These are phyloP conservation scores for Mastomys coucha DNA, from an alignment of 2,113 vertebrate species.

Conservation along the genomic window DNA sequence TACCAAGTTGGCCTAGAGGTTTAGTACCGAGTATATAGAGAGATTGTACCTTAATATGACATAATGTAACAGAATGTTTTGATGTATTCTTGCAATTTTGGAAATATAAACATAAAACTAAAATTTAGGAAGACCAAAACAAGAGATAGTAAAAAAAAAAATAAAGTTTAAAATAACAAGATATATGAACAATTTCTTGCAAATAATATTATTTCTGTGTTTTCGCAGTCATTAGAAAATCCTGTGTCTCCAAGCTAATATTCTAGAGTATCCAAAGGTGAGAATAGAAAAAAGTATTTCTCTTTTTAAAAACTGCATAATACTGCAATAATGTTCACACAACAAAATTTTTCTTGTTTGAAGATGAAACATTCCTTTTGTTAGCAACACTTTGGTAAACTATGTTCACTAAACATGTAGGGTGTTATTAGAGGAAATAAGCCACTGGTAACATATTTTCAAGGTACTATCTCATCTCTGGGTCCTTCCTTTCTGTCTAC, in stretches of 20 bases:
- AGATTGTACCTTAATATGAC: too few species aligned
- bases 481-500: neutral
- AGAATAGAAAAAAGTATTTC: neutral
- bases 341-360: neutral
- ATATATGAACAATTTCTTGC: neutral
- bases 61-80: neutral
- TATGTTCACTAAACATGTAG: neutral
- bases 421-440: neutral
- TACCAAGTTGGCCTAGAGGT: neutral
- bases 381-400: neutral
- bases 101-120: neutral
- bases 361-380: neutral
- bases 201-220: neutral
- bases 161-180: neutral
- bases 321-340: neutral
- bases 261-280: neutral
- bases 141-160: neutral
- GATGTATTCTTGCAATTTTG: neutral
- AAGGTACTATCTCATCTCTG: neutral
- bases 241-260: neutral
- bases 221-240: neutral
- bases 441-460: too few species aligned
- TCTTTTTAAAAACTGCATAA: neutral
- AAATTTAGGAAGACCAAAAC: neutral
- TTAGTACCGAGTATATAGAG: neutral